Evolutionary conservation across 2,113 vertebrate species (phyloP).

Genomic region (Notechis scutatus): DNA sequence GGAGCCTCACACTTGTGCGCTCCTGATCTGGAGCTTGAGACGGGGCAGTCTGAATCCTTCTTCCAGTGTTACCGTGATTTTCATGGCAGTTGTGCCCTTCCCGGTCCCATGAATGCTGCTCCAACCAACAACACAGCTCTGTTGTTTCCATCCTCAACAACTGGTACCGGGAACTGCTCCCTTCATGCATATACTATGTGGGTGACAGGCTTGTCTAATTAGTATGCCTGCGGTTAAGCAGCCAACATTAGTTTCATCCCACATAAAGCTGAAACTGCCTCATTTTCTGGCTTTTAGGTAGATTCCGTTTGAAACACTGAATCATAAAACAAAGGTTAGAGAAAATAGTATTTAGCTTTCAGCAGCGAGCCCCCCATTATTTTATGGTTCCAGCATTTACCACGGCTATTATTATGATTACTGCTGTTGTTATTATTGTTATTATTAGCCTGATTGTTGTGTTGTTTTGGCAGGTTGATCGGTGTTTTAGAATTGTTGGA

Average conservation of each 20-base stretch:
- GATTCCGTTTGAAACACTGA: constrained; percentile 56
- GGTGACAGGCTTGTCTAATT: neutral
- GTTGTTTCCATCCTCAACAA: neutral
- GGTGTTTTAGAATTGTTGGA: constrained; percentile 55
- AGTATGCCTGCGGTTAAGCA: constrained; percentile 6
- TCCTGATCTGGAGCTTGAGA: neutral
- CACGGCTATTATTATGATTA: constrained; percentile 43
- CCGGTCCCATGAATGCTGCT: neutral
- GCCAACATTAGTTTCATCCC: constrained; percentile 46
- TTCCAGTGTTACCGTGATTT: neutral
- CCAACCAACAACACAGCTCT: neutral
- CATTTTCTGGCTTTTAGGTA: constrained; percentile 54
- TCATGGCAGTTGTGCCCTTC: neutral
- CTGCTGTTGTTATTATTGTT: constrained; percentile 36
- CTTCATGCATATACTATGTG: neutral
- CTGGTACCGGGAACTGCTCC: no score
- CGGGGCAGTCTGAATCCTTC: neutral
- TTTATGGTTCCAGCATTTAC: constrained; percentile 49
- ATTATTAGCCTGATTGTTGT: constrained; percentile 23
- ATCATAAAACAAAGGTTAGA: constrained; percentile 50
- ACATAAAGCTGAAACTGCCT: constrained; percentile 59
- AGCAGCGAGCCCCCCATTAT: constrained; percentile 35
- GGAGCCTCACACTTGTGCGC: neutral
- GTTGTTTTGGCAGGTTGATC: constrained; percentile 62
- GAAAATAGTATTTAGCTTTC: constrained; percentile 61